Evolutionary conservation across 2,797 vertebrate genomes (phyloP), one percentile per base, ranked within the genome.

Genomic region (Anomalospiza imberbis): DNA sequence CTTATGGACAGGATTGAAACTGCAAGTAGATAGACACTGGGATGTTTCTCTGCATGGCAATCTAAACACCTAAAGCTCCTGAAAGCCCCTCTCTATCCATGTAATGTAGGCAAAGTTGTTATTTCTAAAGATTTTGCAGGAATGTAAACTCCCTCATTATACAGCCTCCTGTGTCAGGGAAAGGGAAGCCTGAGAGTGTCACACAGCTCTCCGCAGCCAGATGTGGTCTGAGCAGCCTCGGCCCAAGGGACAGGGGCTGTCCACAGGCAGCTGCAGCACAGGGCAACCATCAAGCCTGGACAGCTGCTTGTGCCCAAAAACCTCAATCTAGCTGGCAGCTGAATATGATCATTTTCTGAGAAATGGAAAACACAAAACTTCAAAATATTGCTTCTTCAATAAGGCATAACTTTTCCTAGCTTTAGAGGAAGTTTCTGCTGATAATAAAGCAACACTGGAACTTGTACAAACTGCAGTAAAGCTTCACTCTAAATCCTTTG

Each of bases 191-290:
- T 47, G 28, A 45, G 50, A 50, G 13, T 22, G 36, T 48, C 44
- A 14, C 32, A 10, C 7, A 67, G 57, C 20, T 20, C 11, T 28
- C 58, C 42, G 68, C 24, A 42, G 15, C 17, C 26, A 8, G 20
- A 66, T 18, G 36, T 29, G 53, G 10, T 21, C 42, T 65, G 58
- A 53, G 38, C 66, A 89, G 42, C 48, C 73, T 10, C 32, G 60
- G 32, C 42, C 28, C 57, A 13, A 38, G 50, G 45, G 34, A 20
- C 1, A 0, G 0, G 11, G n/a, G n/a, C n/a, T n/a, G n/a, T n/a
- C n/a, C n/a, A n/a, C n/a, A n/a, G n/a, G 26, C 42, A 83, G 57
- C 62, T 48, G 50, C 45, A 67, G 58, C 45, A 12, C 54, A 68
- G 60, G 19, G 55, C 21, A 75, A 24, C 21, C 50, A 36, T 45